Evolutionary conservation across 2,113 vertebrate species (phyloP), one percentile per base, ranked within the genome.

Genomic region (Balaenoptera acutorostrata): DNA sequence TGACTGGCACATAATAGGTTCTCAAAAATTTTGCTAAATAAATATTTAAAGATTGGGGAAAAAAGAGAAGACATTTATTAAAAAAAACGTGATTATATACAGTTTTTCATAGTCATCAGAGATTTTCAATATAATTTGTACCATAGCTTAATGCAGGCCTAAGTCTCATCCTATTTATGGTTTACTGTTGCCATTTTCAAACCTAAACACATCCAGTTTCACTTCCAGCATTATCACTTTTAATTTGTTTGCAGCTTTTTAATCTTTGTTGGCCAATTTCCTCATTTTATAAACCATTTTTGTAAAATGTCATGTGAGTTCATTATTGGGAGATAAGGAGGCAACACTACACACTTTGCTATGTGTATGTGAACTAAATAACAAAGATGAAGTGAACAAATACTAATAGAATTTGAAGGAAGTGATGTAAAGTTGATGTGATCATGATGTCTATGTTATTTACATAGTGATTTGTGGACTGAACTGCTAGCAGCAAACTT

Each of bases 21-120:
- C 49, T 46, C 36, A 23, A 69, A 88, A 92, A 81, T 93, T 88
- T 88, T 93, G 64, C 36, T 86, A 68, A 92, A 85, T 92, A 33
- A 81, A 89, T 81, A 20, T 88, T 94, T 88, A 88, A 61, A 68
- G 21, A 64, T 39, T 63, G 11, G 12, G 12, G 29, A 3, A 44
- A 31, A 82, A 61, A 61, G 31, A 49, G 15, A 66, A 46, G 18
- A 57, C 8, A 25, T 46, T 89, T 78, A 4, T 31, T 0, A 10
- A 46, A 14, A 64, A 44, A 66, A 0, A 21, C 27, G 11, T 59
- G 3, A 29, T 61, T 63, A 10, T 55, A 17, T 72, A 57, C 13
- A 44, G 13, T 39, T 83, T 44, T 88, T 29, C 13, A 57, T 78
- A 44, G 31, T 59, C 10, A n/a, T 57, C 13, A 49, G 57, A 33